These are phyloP conservation scores for Tethya wilhelma DNA, from an alignment of 37 sponge, comb jelly and placozoan genomes.

Conservation along the genomic window DNA sequence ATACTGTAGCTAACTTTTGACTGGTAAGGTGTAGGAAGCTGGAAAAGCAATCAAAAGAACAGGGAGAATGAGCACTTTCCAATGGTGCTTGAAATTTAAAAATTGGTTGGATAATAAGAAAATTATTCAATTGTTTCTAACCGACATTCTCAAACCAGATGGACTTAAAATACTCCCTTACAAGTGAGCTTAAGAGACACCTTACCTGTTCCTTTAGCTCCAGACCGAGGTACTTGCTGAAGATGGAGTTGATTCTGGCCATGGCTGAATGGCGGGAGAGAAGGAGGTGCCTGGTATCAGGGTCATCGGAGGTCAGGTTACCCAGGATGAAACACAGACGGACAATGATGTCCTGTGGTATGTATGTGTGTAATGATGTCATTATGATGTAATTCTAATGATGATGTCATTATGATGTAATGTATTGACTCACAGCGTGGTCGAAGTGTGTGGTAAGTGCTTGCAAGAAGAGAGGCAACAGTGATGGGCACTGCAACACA, in stretches of 20 bases:
- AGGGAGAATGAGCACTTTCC: too few relatives aligned
- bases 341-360: slow-evolving; percentile 73
- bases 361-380: neutral
- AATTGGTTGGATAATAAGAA: neutral
- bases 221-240: slow-evolving; percentile 7
- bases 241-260: slow-evolving; percentile 11
- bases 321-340: slow-evolving; percentile 88
- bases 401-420: neutral
- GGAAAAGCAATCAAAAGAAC: neutral
- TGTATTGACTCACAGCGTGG: slow-evolving; percentile 22
- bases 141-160: neutral
- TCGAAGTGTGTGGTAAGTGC: slow-evolving; percentile 21
- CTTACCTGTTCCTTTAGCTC: slow-evolving; percentile 6
- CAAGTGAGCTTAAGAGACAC: too few relatives aligned
- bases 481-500: slow-evolving; percentile 13
- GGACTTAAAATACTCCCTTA: neutral
- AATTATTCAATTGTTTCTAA: neutral
- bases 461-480: slow-evolving; percentile 41
- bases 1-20: too few relatives aligned
- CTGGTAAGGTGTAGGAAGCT: neutral
- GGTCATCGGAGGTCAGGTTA: slow-evolving; percentile 64
- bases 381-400: neutral
- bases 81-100: neutral
- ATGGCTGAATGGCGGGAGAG: slow-evolving; percentile 18
- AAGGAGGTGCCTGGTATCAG: slow-evolving; percentile 27